phyloP scores from a whole-genome alignment of 2,113 vertebrate genomes.

The Tachuris rubrigastra region DNA sequence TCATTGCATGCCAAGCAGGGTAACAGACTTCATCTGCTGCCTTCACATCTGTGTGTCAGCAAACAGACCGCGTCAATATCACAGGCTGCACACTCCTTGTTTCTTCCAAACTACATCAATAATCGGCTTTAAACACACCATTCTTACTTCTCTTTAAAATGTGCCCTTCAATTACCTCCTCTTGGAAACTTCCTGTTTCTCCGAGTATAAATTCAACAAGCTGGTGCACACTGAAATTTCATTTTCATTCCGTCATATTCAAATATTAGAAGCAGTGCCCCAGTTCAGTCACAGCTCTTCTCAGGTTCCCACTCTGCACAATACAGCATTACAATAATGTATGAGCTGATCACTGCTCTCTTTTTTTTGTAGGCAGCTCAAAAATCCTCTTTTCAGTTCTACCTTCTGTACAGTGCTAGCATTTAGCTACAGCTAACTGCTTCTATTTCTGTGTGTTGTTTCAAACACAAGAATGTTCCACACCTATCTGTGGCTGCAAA shows the following conservation, averaged over 20 bases:
- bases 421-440: background rate
- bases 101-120: background rate
- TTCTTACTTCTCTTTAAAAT: background rate
- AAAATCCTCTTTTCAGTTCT: background rate
- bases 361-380: background rate
- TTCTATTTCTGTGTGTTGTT: background rate
- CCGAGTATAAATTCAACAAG: background rate
- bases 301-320: background rate
- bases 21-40: background rate
- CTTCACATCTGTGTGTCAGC: background rate
- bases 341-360: background rate
- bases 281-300: background rate
- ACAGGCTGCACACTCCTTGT: background rate
- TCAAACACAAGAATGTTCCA: background rate
- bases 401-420: fast-evolving
- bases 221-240: background rate
- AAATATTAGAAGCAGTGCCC: background rate
- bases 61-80: background rate
- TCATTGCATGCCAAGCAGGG: fast-evolving
- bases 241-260: background rate
- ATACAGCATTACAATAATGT: background rate
- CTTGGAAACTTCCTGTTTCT: background rate
- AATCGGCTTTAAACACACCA: background rate
- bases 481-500: background rate
- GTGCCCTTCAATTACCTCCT: fast-evolving